phyloP scores from a whole-genome alignment of 2,113 vertebrate genomes.

The Aspidoscelis tigris region DNA sequence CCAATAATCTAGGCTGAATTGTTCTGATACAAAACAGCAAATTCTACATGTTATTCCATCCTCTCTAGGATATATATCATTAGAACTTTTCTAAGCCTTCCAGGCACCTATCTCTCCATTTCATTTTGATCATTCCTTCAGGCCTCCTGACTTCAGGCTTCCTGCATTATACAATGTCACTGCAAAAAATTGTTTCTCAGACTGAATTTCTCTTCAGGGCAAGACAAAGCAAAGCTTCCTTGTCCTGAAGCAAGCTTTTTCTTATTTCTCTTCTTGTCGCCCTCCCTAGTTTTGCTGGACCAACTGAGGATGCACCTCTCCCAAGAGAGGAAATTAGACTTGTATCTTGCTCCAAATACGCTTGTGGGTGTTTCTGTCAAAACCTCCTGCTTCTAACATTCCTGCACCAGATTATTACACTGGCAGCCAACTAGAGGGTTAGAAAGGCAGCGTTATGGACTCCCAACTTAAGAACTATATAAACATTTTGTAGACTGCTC shows the following conservation, averaged over 20 bases:
- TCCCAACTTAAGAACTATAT: background rate
- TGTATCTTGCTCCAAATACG: conserved; percentile 29
- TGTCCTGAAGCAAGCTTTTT: conserved; percentile 32
- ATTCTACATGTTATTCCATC: background rate
- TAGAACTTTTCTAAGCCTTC: background rate
- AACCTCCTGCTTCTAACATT: background rate
- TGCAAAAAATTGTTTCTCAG: conserved; percentile 27
- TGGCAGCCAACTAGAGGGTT: conserved; percentile 29
- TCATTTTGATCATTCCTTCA: conserved; percentile 20
- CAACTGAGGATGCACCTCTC: conserved; percentile 40
- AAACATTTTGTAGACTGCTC: background rate
- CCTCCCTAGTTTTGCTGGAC: conserved; percentile 36
- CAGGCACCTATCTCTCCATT: accelerated
- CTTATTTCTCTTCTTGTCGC: background rate
- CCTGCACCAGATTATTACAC: conserved; percentile 12
- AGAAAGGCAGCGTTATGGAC: conserved; percentile 36
- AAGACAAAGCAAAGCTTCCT: background rate
- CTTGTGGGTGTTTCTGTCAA: conserved; percentile 57
- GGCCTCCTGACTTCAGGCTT: conserved; percentile 16
- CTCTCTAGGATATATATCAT: background rate
- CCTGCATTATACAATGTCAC: background rate
- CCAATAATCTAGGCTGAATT: background rate
- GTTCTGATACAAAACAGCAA: background rate
- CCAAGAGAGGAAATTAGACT: conserved; percentile 45
- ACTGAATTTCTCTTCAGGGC: conserved; percentile 5